phyloP scores from a whole-genome alignment of 1,140 invertebrate species.

The Apis laboriosa region DNA sequence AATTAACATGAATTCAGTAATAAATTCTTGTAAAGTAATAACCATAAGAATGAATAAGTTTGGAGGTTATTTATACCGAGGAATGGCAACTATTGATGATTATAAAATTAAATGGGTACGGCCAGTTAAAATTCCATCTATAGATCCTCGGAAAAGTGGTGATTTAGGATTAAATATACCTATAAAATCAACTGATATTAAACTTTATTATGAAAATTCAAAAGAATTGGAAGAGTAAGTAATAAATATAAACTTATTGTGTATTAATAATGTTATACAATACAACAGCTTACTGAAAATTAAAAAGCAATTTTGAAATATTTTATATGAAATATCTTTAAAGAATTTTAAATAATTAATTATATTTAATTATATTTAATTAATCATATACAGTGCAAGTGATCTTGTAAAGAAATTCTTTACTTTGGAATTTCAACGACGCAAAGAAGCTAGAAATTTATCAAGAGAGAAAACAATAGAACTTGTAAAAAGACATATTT shows the following conservation, averaged over 20 bases:
- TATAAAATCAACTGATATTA: conserved; percentile 74
- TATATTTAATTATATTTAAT: not conserved
- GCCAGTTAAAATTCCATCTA: conserved; percentile 40
- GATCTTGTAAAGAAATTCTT: conserved; percentile 83
- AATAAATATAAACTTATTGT: conserved; percentile 7
- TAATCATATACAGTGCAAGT: conserved; percentile 76
- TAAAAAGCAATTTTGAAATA: not conserved
- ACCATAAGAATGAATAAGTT: not conserved
- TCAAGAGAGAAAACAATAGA: conserved; percentile 77
- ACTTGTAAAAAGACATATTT: conserved; percentile 82
- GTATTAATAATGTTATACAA: not conserved
- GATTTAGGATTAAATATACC: conserved; percentile 80
- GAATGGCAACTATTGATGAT: not conserved
- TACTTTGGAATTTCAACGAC: conserved; percentile 81
- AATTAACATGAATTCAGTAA: not conserved
- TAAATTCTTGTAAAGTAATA: not conserved
- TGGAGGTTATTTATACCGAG: conserved; percentile 18
- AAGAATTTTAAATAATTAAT: not conserved
- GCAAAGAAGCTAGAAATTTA: conserved; percentile 69
- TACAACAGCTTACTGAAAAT: not conserved
- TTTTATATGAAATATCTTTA: not conserved
- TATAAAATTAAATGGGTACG: conserved; percentile 10
- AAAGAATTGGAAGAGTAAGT: conserved; percentile 82
- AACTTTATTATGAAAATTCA: conserved; percentile 76
- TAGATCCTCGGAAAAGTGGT: conserved; percentile 82